Base-by-base conservation (phyloP, 2,888 invertebrate genomes). In the Parascotia fuliginaria region DNA sequence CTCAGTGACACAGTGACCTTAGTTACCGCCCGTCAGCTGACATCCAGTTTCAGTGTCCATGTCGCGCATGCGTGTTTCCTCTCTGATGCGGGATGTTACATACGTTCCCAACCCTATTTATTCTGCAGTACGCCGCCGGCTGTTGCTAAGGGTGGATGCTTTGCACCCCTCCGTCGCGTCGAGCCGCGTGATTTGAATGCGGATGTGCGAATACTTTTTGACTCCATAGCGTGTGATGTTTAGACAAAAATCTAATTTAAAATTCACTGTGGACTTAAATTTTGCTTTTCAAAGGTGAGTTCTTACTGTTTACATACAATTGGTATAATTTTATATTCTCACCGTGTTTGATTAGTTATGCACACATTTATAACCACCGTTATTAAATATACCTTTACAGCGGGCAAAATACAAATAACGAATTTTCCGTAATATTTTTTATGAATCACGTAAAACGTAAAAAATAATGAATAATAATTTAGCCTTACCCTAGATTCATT, bases 1-100 rank as follows among this genome's bases (percentile, higher is more conserved):
- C 54, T 62, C 63, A 71, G 65, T 87, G 87, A 89, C 89, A 90
- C 82, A 86, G 77, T 90, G 85, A 89, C 89, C 89, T 85, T 84
- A 85, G 79, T 79, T 76, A 68, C 75, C 76, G 73, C 61, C 78
- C 77, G 79, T 84, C 89, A 89, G 89, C 89, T 89, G 89, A 87
- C 79, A 75, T 79, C 80, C 76, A 73, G 73, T 75, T 69, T 77
- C 56, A 61, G 73, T 66, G 57, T 55, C 40, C 47, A 49, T 50
- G 36, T 53, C 58, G 61, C 87, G 89, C 89, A 73, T 79, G 90
- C 90, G 89, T 68, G 49, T 14, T 54, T n/a, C 37, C 33, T 28
- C 46, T 47, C 44, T 75, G 77, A 81, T 85, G 88, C 85, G 83
- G 85, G 85, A 83, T 81, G 76, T 70, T 68, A 76, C 70, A 75